Base-by-base conservation (phyloP, 2,888 invertebrate species). In the Gymnocheta viridis region DNA sequence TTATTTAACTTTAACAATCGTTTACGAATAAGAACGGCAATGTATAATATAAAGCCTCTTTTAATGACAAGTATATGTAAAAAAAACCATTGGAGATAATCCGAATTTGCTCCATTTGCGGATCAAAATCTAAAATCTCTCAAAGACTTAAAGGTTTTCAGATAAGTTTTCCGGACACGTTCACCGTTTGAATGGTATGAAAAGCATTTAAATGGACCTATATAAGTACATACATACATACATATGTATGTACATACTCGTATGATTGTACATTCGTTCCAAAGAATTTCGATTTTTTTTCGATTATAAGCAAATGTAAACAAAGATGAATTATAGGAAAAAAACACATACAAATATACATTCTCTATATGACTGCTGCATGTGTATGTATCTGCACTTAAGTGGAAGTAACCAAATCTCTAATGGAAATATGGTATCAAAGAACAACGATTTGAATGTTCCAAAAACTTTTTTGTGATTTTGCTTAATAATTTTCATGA, bases 351-450 rank as follows among this genome's bases (percentile, higher is more conserved):
- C 4, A 3, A 4, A 24, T 56, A 7, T 49, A 67, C 4, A 4
- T 12, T 24, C n/a, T 47, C 1, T n/a, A 64, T 19, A 51, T 12
- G 22, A 35, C 12, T 12, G 3, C 6, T 22, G 22, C 47, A 2
- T 35, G 10, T 54, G 62, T 19, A n/a, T 35, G 41, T 64, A 22
- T 47, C 19, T 79, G n/a, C 29, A 7, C 27, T 19, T 60, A 17
- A 22, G 7, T 12, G 14, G 22, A 70, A 69, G 83, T 83, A 83
- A 80, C 51, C 58, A 76, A 51, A 83, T 80, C 56, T 70, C 19
- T 66, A n/a, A 49, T 76, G 44, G 58, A 83, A 64, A 70, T n/a
- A n/a, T 76, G 56, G 12, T 47, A 17, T 10, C 27, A 24, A 9
- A 22, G 4, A n/a, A 27, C 6, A 44, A 27, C 12, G 1, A 29